Percentiles rank a stretch among this genome's conserved stretches.
Evolutionary conservation across 2,113 vertebrate genomes (phyloP).

Genomic region (Paraplagusia blochii): DNA sequence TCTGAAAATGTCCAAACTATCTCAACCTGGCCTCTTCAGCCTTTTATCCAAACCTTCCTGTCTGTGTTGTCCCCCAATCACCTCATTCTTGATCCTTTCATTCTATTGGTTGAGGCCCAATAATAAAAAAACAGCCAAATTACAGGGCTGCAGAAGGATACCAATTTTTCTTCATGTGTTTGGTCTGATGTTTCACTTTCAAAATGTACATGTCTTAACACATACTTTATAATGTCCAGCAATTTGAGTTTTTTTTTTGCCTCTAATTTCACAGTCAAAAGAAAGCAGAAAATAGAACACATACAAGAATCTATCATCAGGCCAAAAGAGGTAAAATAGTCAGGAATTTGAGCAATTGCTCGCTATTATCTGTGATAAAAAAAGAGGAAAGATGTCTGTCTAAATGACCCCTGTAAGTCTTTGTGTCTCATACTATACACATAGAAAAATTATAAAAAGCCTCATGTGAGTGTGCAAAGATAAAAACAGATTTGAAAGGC

Average conservation of each 20-base stretch:
- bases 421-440: slow-evolving; percentile 12
- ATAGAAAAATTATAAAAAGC: slow-evolving; percentile 23
- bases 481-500: slow-evolving; percentile 3
- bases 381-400: slow-evolving; percentile 16
- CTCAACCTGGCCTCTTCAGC: too few species aligned
- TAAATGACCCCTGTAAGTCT: slow-evolving; percentile 30
- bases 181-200: too few species aligned
- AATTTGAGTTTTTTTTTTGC: background rate
- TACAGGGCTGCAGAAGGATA: too few species aligned
- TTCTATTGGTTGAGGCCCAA: too few species aligned
- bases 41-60: too few species aligned
- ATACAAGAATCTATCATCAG: background rate
- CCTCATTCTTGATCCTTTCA: too few species aligned
- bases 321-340: slow-evolving; percentile 3
- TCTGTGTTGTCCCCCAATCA: too few species aligned
- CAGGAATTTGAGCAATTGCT: slow-evolving; percentile 6
- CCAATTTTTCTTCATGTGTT: too few species aligned
- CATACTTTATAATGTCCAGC: too few species aligned
- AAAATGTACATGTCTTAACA: too few species aligned
- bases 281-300: background rate
- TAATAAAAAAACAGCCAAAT: too few species aligned
- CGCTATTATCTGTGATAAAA: slow-evolving; percentile 12
- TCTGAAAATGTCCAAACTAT: too few species aligned
- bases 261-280: background rate
- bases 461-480: slow-evolving; percentile 8